phyloP scores from a whole-genome alignment of 2,797 vertebrate genomes.

The Coccyzus lansbergi region DNA sequence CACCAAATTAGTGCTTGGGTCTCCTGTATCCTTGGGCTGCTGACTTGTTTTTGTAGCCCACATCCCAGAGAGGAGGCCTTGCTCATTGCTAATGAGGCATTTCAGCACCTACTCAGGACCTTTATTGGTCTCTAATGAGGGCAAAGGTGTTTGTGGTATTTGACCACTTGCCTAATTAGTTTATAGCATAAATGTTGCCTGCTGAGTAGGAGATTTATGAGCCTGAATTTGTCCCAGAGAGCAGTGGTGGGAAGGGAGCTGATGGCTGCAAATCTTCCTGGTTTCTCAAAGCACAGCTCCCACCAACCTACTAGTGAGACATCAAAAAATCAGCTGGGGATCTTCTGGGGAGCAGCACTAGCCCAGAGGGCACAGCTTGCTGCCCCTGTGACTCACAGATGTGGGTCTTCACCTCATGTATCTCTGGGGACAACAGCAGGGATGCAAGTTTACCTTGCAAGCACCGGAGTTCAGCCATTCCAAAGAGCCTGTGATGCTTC shows the following conservation, averaged over 20 bases:
- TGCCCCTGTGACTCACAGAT: fast-evolving
- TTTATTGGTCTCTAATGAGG: conserved; percentile 9
- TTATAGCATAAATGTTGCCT: neutral
- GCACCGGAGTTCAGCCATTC: fast-evolving
- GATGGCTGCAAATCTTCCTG: neutral
- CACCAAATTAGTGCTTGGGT: neutral
- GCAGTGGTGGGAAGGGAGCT: neutral
- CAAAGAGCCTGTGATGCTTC: neutral
- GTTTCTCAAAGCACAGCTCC: neutral
- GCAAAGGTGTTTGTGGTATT: neutral
- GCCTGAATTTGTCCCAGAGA: neutral
- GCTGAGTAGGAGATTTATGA: neutral
- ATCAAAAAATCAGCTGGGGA: neutral
- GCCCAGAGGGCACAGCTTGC: too few relatives aligned
- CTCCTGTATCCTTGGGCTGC: neutral
- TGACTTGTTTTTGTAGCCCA: neutral
- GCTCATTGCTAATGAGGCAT: neutral
- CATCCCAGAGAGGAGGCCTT: neutral
- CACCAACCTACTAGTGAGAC: neutral
- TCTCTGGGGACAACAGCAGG: neutral
- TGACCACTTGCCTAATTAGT: conserved; percentile 13
- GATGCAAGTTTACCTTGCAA: neutral
- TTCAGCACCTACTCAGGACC: neutral
- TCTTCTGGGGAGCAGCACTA: neutral
- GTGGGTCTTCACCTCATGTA: neutral